A percentile compares a stretch with the other conserved stretches of the same genome.
These are phyloP conservation scores for Bellardia pandia DNA, from an alignment of 2,888 invertebrate genomes.

Conservation along the genomic window DNA sequence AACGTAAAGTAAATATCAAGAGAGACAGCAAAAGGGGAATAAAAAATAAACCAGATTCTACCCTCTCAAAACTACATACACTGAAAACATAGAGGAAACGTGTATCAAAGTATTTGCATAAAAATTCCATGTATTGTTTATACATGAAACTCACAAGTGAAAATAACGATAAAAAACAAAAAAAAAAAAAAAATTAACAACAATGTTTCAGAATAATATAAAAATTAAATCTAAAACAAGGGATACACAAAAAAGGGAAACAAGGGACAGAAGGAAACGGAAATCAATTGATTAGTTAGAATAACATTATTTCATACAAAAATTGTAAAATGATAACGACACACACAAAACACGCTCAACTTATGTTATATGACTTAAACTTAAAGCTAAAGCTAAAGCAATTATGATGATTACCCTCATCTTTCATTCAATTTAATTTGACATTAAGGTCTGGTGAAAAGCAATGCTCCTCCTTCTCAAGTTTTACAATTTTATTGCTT, in stretches of 20 bases:
- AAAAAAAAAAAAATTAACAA: slow-evolving; percentile 3
- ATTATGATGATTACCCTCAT: slow-evolving; percentile 67
- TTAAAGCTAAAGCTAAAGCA: slow-evolving; percentile 41
- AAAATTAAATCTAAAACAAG: slow-evolving; percentile 51
- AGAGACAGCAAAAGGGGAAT: not conserved
- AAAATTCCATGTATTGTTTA: slow-evolving; percentile 58
- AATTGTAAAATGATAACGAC: slow-evolving; percentile 13
- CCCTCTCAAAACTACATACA: slow-evolving; percentile 13
- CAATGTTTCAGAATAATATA: slow-evolving; percentile 49
- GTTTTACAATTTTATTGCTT: slow-evolving; percentile 65
- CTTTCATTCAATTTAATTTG: slow-evolving; percentile 59
- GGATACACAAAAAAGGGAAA: slow-evolving; percentile 1
- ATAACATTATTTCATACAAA: slow-evolving; percentile 27
- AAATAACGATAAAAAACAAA: slow-evolving; percentile 27
- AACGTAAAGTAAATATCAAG: not conserved
- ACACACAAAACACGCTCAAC: not conserved
- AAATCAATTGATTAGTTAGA: slow-evolving; percentile 63
- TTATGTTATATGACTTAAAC: not conserved
- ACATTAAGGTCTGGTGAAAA: slow-evolving; percentile 32
- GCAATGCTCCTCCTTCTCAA: not conserved
- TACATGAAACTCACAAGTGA: slow-evolving; percentile 22
- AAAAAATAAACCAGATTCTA: not conserved
- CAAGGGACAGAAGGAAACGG: slow-evolving; percentile 34
- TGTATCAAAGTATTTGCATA: slow-evolving; percentile 68
- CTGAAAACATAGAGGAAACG: slow-evolving; percentile 51